Evolutionary conservation across 1,140 invertebrate genomes (phyloP).

Genomic region (Drosophila murphyi): DNA sequence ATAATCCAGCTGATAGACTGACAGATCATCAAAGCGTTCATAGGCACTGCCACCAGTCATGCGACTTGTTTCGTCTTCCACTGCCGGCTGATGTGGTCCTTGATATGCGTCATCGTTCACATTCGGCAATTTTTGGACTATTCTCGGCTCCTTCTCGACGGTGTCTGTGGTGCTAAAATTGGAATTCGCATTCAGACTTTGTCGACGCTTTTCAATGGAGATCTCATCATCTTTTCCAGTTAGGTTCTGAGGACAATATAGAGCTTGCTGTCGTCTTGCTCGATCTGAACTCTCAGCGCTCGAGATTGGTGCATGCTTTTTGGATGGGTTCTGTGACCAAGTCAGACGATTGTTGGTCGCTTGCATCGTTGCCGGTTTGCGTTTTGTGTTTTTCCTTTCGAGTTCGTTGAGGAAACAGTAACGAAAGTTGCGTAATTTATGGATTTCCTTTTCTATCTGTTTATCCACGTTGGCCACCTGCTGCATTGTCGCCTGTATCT

Average conservation of each 20-base stretch:
- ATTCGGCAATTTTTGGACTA: too few relatives aligned
- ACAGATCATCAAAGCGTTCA: background rate
- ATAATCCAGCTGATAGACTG: constrained; percentile 23
- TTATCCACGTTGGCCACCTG: constrained; percentile 31
- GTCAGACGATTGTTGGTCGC: background rate
- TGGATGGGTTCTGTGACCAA: constrained; percentile 1
- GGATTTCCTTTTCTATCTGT: constrained; percentile 50
- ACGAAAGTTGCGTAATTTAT: constrained; percentile 35
- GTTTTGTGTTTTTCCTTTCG: background rate
- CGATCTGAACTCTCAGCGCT: background rate
- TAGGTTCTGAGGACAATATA: background rate
- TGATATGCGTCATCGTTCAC: too few relatives aligned
- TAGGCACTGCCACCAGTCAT: constrained; percentile 29
- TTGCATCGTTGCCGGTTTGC: background rate
- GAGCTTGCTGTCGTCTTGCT: background rate
- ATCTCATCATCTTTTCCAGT: too few relatives aligned
- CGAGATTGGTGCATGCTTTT: background rate
- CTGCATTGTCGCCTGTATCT: constrained; percentile 18
- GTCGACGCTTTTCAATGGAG: too few relatives aligned
- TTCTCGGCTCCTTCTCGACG: too few relatives aligned
- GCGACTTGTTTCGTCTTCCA: background rate
- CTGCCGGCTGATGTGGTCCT: background rate
- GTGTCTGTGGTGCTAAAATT: too few relatives aligned
- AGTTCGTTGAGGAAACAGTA: background rate
- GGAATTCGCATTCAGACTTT: too few relatives aligned